Conservation (phyloP, 2,888 invertebrate species). For the Scrobipalpa atriplicella region DNA sequence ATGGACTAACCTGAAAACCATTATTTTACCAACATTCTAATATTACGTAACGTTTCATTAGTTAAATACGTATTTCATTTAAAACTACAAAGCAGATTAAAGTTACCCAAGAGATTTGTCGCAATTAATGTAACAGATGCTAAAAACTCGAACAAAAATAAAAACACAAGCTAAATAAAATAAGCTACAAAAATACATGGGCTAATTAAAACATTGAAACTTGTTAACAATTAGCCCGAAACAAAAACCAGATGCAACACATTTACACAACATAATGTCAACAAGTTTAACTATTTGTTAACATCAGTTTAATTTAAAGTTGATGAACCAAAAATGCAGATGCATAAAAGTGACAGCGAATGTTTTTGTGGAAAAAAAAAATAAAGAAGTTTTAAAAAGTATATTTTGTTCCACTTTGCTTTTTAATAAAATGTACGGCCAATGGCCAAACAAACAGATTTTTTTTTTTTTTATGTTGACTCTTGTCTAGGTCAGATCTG, state of each 20-base stretch:
- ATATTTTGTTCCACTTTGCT: too few species aligned
- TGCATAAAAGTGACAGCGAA: not conserved
- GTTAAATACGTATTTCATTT: not conserved
- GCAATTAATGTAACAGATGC: not conserved
- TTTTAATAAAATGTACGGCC: too few species aligned
- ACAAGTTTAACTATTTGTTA: not conserved
- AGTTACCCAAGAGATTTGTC: not conserved
- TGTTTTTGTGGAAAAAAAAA: not conserved
- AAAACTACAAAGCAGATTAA: not conserved
- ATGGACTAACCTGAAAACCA: too few species aligned
- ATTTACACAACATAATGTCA: too few species aligned
- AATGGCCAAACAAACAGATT: too few species aligned
- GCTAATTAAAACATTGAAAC: not conserved
- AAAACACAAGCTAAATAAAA: too few species aligned
- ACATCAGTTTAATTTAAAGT: slow-evolving; percentile 8
- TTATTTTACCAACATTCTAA: not conserved
- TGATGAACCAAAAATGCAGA: not conserved
- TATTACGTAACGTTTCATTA: not conserved
- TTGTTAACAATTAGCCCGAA: slow-evolving; percentile 5
- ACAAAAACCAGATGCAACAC: slow-evolving; percentile 1
- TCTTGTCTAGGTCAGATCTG: too few species aligned
- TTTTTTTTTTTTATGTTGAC: too few species aligned
- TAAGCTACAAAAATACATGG: too few species aligned
- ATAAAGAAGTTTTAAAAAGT: too few species aligned
- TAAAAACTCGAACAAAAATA: not conserved